These are phyloP conservation scores for Oedothorax gibbosus DNA, from an alignment of 1,140 invertebrate species.

Conservation along the genomic window DNA sequence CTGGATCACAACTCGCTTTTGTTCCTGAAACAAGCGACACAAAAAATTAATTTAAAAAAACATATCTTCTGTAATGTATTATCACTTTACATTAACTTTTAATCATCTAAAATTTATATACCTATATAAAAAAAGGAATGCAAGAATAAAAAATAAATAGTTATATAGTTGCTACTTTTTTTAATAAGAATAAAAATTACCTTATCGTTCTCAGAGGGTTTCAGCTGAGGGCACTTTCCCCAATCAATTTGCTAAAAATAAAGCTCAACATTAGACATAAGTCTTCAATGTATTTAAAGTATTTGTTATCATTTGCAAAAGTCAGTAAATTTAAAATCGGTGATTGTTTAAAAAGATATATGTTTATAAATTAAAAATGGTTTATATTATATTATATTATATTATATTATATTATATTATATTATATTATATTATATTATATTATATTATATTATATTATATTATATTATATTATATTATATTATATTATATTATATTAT, in stretches of 20 bases:
- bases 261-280: not conserved
- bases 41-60: not conserved
- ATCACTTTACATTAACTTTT: not conserved
- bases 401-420: no score
- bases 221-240: conserved; percentile 62
- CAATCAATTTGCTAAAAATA: conserved; percentile 61
- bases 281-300: not conserved
- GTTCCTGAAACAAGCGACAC: conserved; percentile 47
- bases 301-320: not conserved
- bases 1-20: conserved; percentile 59
- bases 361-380: not conserved
- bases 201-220: conserved; percentile 57
- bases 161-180: not conserved
- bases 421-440: no score
- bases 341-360: not conserved
- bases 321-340: not conserved
- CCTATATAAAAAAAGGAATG: not conserved
- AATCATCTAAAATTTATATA: not conserved
- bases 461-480: no score
- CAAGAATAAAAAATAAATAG: not conserved
- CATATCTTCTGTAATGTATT: not conserved
- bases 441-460: no score
- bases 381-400: no score
- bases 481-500: no score
- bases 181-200: conserved; percentile 23